Percentiles rank a stretch among this genome's conserved stretches.
Conservation (phyloP, 2,113 vertebrate genomes). For the Istiophorus platypterus region DNA sequence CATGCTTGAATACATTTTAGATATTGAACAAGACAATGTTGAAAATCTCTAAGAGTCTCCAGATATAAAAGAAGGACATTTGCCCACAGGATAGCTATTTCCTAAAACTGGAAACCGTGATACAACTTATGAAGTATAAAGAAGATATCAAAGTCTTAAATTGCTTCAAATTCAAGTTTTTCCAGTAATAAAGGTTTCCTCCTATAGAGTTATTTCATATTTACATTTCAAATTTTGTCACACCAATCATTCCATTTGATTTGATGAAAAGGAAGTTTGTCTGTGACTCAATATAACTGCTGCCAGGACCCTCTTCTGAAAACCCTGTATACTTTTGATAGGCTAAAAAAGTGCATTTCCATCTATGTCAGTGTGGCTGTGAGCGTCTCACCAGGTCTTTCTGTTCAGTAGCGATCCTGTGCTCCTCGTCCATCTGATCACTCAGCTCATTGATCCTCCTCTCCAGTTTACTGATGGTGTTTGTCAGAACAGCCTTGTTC, state of each 20-base stretch:
- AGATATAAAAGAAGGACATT: too few relatives aligned
- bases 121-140: neutral
- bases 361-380: neutral
- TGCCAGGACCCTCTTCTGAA: neutral
- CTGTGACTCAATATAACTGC: neutral
- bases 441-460: slow-evolving; percentile 82
- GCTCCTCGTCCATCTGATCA: slow-evolving; percentile 86
- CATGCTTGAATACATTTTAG: too few relatives aligned
- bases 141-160: too few relatives aligned
- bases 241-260: neutral
- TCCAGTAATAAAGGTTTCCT: neutral
- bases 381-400: slow-evolving; percentile 80
- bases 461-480: slow-evolving; percentile 84
- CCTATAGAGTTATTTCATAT: neutral
- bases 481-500: slow-evolving; percentile 76
- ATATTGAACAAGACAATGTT: too few relatives aligned
- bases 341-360: neutral
- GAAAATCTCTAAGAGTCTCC: too few relatives aligned
- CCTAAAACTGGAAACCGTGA: neutral
- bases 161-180: too few relatives aligned
- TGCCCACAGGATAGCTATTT: too few relatives aligned
- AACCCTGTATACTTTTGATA: neutral
- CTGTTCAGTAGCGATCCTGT: slow-evolving; percentile 79
- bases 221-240: neutral
- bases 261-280: neutral